Evolutionary conservation across 2,113 vertebrate genomes (phyloP).

Genomic region (Catharus fuscescens): DNA sequence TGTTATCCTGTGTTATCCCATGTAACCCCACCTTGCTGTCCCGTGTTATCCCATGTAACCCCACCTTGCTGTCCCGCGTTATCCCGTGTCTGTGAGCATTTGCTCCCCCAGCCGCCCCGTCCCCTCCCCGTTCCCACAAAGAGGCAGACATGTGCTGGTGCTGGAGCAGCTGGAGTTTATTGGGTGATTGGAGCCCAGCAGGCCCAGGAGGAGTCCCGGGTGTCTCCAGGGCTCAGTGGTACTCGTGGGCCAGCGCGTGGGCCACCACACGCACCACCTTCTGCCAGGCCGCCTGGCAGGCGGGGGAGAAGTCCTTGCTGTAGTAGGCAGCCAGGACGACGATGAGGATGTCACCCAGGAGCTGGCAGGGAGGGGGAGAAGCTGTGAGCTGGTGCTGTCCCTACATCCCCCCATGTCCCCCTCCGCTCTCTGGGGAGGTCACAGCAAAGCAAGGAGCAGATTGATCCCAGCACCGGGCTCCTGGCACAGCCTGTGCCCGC

Average conservation of each 20-base stretch:
- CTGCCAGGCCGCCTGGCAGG: constrained; percentile 72
- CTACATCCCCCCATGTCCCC: rapidly evolving
- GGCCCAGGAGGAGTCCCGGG: not conserved
- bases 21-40: no score
- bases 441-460: not conserved
- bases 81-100: not conserved
- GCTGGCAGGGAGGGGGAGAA: constrained; percentile 58
- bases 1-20: rapidly evolving
- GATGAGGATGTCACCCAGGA: constrained; percentile 79
- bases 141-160: not conserved
- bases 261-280: constrained; percentile 82
- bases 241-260: constrained; percentile 75
- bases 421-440: rapidly evolving
- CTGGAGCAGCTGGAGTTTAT: constrained; percentile 3
- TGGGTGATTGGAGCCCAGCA: not conserved
- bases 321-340: constrained; percentile 65
- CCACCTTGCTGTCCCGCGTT: no score
- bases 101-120: rapidly evolving
- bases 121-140: not conserved
- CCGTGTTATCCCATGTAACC: no score
- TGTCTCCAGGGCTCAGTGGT: constrained; percentile 67
- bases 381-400: not conserved
- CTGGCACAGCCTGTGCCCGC: not conserved
- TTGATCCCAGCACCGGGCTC: not conserved
- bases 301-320: constrained; percentile 58